Conservation (phyloP, 1,140 invertebrate species). For the Lethrus apterus region DNA sequence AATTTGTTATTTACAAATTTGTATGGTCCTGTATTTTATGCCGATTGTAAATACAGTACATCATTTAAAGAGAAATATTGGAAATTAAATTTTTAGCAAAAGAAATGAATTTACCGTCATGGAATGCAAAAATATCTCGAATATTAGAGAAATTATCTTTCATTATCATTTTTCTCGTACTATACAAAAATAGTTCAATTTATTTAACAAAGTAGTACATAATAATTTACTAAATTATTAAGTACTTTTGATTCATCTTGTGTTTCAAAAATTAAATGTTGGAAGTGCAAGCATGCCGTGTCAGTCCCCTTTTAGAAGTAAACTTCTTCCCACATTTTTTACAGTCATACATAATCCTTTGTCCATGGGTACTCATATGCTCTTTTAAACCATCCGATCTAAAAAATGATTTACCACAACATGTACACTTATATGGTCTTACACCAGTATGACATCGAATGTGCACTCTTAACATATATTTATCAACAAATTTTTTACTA, state of each 20-base stretch:
- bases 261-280: no score
- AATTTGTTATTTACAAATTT: no score
- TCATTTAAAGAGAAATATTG: no score
- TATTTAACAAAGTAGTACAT: not conserved
- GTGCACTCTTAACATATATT: slow-evolving; percentile 28
- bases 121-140: slow-evolving; percentile 4
- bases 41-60: no score
- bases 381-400: slow-evolving; percentile 25
- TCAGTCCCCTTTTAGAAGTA: slow-evolving; percentile 19
- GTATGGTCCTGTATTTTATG: no score
- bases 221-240: not conserved
- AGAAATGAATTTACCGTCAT: no score
- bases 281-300: slow-evolving; percentile 17
- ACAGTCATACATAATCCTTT: slow-evolving; percentile 17
- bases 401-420: slow-evolving; percentile 24
- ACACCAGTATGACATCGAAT: slow-evolving; percentile 26
- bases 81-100: no score
- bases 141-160: not conserved
- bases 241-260: not conserved
- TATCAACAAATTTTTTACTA: slow-evolving; percentile 28
- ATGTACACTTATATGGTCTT: slow-evolving; percentile 23
- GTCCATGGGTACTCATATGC: slow-evolving; percentile 21
- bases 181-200: not conserved
- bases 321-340: slow-evolving; percentile 21
- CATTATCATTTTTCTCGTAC: not conserved